Percentiles rank a stretch among this genome's conserved stretches.
Evolutionary conservation across 2,888 invertebrate species (phyloP).

Genomic region (Philereme vetulata): DNA sequence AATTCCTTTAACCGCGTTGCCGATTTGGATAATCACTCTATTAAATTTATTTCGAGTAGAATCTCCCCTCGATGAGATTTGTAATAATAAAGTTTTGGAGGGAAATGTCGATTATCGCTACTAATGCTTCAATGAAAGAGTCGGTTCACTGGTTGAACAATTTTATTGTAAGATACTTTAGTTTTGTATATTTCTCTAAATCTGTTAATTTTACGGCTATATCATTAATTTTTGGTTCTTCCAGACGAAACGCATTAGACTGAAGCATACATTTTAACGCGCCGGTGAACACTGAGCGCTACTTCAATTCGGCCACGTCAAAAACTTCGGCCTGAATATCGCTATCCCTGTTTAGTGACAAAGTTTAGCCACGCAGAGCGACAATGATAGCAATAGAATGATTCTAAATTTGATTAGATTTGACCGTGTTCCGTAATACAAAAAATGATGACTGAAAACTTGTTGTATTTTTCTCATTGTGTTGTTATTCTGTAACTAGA

Average conservation of each 20-base stretch:
- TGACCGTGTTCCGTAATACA: too few species aligned
- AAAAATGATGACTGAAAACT: too few species aligned
- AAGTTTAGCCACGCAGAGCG: too few species aligned
- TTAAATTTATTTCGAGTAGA: slow-evolving; percentile 38
- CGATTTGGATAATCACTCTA: slow-evolving; percentile 42
- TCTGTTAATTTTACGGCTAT: slow-evolving; percentile 9
- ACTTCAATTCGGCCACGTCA: too few species aligned
- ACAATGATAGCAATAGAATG: too few species aligned
- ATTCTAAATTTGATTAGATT: too few species aligned
- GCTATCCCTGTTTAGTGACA: too few species aligned
- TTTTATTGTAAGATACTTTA: slow-evolving; percentile 34
- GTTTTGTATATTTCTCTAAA: slow-evolving; percentile 20
- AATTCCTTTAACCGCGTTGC: slow-evolving; percentile 44
- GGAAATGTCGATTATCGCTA: slow-evolving; percentile 23
- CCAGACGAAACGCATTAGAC: slow-evolving; percentile 6
- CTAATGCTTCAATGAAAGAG: slow-evolving; percentile 22
- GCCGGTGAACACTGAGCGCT: too few species aligned
- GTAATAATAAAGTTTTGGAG: slow-evolving; percentile 28
- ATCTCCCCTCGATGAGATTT: slow-evolving; percentile 20
- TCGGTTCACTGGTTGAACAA: slow-evolving; percentile 17
- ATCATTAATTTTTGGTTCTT: slow-evolving; percentile 8
- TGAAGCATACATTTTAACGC: slow-evolving; percentile 2
- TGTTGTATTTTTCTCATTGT: too few species aligned
- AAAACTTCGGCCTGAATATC: too few species aligned
- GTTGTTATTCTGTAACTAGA: too few species aligned